Base-by-base conservation (phyloP, 2,797 vertebrate genomes). In the Mormyrus hasselquistii region DNA sequence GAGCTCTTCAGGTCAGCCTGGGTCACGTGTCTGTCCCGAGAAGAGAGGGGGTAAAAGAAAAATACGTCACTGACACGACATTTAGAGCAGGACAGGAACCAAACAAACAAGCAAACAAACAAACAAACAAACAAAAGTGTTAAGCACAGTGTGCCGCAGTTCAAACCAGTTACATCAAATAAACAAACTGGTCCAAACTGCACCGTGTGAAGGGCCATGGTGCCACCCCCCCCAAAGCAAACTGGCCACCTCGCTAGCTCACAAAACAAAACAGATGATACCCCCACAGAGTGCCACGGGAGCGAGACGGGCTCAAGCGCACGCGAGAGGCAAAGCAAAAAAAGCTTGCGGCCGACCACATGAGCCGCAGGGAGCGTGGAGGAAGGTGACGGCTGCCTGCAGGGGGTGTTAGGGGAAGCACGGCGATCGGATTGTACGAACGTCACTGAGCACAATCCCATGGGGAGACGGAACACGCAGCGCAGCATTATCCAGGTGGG, bases 1-100 rank as follows among this genome's bases (percentile, higher is more conserved):
- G 97, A 97, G 92, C 95, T 98, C 94, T 97, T 98, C 95, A 98
- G 94, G 94, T 99, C 97, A 0, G 97, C 96, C 94, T 98, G 97
- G 69, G 95, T 97, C 92, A 98, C 93, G 1, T 98, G 97, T 95
- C 98, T 99, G 92, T 0, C 53, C 10, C 22, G 29, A 25, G 62
- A 47, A 57, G 73, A 49, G 69, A 88, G 8, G 8, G 34, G 2
- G 8, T 34, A 55, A 88, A 62, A 88, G 89, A 83, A 92, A 53
- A 12, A 16, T 55, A 82, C 59, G 2, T 90, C 53, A 88, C 38
- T 50, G 19, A 29, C 47, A 49, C 6, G 34, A 79, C 16, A 44
- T 44, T 79, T 79, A 84, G 47, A 52, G 52, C n/a, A 69, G 22
- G 6, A 41, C 19, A 52, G 62, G 34, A 34, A 52, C 82, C 22